These are phyloP conservation scores for Tortrix viridana DNA, from an alignment of 2,888 invertebrate genomes.

Conservation along the genomic window DNA sequence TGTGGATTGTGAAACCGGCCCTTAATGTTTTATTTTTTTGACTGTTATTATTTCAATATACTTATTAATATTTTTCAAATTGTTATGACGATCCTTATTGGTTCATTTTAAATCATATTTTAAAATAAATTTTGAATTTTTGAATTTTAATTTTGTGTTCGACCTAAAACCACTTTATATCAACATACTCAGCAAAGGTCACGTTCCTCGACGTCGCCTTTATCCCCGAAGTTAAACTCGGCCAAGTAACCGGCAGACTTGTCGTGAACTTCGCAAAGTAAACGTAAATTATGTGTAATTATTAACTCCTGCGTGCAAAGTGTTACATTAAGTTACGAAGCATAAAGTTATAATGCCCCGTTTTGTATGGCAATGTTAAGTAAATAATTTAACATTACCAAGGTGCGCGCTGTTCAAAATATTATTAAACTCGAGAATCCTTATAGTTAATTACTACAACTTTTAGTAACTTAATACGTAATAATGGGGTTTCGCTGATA, in stretches of 20 bases:
- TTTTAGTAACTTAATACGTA: no score
- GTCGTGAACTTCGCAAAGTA: conserved; percentile 52
- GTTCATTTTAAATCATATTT: no score
- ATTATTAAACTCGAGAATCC: conserved; percentile 17
- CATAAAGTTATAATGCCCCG: conserved; percentile 51
- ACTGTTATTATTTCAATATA: no score
- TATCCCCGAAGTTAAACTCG: conserved; percentile 29
- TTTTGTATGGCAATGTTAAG: conserved; percentile 42
- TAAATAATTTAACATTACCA: conserved; percentile 21
- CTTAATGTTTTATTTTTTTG: no score
- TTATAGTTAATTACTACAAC: conserved; percentile 18
- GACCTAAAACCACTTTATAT: conserved; percentile 2
- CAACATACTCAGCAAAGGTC: not conserved
- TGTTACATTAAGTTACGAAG: conserved; percentile 53
- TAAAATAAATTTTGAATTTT: no score
- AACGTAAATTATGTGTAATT: conserved; percentile 61
- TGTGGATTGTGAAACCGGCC: no score
- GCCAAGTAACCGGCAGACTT: conserved; percentile 45
- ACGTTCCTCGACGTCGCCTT: conserved; percentile 3
- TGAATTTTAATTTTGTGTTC: no score
- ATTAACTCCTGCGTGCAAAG: conserved; percentile 59
- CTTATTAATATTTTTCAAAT: no score
- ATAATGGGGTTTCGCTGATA: not conserved
- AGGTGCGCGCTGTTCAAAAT: conserved; percentile 22
- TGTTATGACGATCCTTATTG: no score